Evolutionary conservation across 2,113 vertebrate species (phyloP).

Genomic region (Hippocampus guttulatus): DNA sequence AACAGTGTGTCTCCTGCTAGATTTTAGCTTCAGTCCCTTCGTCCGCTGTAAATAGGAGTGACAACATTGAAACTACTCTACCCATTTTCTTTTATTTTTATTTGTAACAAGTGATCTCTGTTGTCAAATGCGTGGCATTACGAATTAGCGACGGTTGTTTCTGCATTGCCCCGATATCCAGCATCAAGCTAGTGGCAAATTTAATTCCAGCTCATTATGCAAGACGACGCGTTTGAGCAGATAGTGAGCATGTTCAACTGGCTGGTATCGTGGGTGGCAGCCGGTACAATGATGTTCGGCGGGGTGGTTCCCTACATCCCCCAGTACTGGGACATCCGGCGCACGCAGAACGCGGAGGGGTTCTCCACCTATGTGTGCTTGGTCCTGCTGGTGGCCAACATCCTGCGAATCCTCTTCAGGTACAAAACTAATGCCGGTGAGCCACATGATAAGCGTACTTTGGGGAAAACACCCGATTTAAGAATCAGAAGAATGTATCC

Average conservation of each 20-base stretch:
- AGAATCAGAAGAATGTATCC: too few relatives aligned
- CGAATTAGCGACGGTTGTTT: slow-evolving; percentile 20
- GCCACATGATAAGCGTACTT: neutral
- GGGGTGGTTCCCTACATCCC: slow-evolving; percentile 93
- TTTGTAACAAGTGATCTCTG: neutral
- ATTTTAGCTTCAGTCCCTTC: neutral
- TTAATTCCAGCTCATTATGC: slow-evolving; percentile 69
- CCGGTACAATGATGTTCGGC: slow-evolving; percentile 90
- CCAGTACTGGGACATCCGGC: slow-evolving; percentile 89
- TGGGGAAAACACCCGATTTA: neutral
- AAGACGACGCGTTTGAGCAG: slow-evolving; percentile 77
- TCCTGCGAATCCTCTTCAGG: slow-evolving; percentile 92
- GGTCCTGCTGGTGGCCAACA: slow-evolving; percentile 89
- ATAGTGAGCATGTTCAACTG: slow-evolving; percentile 70
- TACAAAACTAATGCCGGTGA: slow-evolving; percentile 35
- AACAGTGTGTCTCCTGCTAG: neutral
- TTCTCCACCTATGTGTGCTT: slow-evolving; percentile 95
- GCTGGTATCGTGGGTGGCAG: slow-evolving; percentile 83
- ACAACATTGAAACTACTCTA: neutral
- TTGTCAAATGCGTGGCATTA: slow-evolving; percentile 29
- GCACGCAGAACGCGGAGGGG: slow-evolving; percentile 88
- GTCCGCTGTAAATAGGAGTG: neutral
- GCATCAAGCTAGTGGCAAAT: neutral
- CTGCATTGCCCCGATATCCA: neutral
- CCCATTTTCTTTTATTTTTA: neutral